Evolutionary conservation across 2,113 vertebrate species (phyloP).

Genomic region (Psophia crepitans): DNA sequence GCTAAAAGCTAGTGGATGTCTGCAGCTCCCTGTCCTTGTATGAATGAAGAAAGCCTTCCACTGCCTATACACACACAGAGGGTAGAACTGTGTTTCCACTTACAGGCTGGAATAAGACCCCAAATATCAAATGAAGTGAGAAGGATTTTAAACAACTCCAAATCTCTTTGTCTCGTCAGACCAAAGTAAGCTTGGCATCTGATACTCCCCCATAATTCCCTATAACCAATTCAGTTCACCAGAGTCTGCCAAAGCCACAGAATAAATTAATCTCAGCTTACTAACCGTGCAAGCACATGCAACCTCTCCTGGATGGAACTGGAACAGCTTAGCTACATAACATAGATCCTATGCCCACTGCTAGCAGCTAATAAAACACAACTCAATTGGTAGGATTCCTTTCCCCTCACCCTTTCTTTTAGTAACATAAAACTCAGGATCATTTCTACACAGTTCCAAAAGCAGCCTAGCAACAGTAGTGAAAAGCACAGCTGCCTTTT

Average conservation of each 20-base stretch:
- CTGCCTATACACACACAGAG: background rate
- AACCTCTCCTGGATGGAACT: background rate
- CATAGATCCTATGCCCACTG: background rate
- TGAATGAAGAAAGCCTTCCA: background rate
- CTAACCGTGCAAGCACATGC: background rate
- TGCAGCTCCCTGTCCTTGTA: background rate
- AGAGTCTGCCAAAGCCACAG: conserved; percentile 15
- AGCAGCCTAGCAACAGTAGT: background rate
- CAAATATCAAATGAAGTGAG: background rate
- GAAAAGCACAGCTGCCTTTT: background rate
- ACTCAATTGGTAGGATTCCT: background rate
- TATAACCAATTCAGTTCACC: background rate
- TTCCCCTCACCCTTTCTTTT: background rate
- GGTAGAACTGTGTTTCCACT: background rate
- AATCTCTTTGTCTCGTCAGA: background rate
- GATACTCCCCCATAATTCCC: background rate
- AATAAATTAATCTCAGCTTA: conserved; percentile 10
- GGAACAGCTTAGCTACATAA: background rate
- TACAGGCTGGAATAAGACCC: background rate
- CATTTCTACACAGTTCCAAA: background rate
- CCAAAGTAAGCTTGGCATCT: background rate
- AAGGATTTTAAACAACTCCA: background rate
- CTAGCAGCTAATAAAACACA: conserved; percentile 38
- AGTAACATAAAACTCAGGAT: background rate
- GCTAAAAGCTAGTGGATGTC: background rate